A percentile compares a stretch with the other conserved stretches of the same genome.
Conservation (phyloP, 2,797 vertebrate species). For the Poeciliopsis gracilis region DNA sequence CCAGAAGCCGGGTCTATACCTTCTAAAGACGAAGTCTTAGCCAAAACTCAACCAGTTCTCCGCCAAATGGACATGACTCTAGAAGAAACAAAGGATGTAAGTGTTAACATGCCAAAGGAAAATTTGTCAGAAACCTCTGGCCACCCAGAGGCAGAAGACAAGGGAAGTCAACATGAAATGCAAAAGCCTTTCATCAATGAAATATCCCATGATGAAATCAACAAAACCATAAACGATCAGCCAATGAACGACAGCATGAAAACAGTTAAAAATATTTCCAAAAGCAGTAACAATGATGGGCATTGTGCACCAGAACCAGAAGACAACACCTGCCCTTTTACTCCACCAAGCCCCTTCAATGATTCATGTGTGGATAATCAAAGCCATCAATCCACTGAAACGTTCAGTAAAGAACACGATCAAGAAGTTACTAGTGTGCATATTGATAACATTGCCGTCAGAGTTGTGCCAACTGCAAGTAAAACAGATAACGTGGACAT, state of each 20-base stretch:
- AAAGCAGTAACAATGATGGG: conserved; percentile 19
- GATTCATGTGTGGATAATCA: conserved; percentile 21
- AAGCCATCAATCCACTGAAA: conserved; percentile 21
- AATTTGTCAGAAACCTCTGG: conserved; percentile 12
- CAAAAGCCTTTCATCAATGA: conserved; percentile 25
- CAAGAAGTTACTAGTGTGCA: conserved; percentile 45
- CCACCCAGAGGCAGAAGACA: conserved; percentile 26
- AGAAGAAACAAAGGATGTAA: conserved; percentile 37
- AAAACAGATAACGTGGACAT: conserved; percentile 26
- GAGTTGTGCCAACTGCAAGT: conserved; percentile 50
- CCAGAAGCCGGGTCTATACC: conserved; percentile 31
- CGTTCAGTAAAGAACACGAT: conserved; percentile 12
- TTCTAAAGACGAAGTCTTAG: conserved; percentile 61
- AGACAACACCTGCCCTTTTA: conserved; percentile 26
- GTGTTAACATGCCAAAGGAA: conserved; percentile 31
- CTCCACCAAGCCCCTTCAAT: conserved; percentile 10
- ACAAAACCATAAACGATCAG: conserved; percentile 17
- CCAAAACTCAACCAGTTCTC: conserved; percentile 58
- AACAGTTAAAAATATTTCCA: conserved; percentile 24
- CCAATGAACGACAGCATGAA: conserved; percentile 31
- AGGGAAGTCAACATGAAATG: conserved; percentile 13
- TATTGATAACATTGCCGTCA: conserved; percentile 66
- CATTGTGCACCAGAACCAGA: conserved; percentile 22
- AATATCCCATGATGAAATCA: not conserved
- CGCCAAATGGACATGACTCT: conserved; percentile 42